Conservation (phyloP, 2,888 invertebrate genomes). For the Cartodere bifasciata region DNA sequence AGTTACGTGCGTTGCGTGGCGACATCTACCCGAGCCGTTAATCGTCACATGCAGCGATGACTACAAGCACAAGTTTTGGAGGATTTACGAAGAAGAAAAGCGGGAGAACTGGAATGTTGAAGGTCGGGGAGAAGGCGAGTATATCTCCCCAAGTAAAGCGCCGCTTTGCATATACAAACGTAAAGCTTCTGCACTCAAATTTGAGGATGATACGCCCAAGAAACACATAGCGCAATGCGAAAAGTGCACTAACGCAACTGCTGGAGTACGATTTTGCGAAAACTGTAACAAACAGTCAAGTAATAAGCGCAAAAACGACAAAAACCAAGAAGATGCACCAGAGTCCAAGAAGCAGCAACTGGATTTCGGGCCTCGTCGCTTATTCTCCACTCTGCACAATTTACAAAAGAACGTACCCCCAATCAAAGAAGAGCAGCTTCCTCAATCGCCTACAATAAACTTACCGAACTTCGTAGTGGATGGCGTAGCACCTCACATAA, state of each 20-base stretch:
- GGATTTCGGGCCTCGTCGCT: conserved; percentile 35
- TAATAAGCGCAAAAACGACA: conserved; percentile 18
- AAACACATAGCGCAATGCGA: conserved; percentile 18
- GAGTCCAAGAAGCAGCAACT: conserved; percentile 34
- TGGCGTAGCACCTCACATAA: conserved; percentile 65
- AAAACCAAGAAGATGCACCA: conserved; percentile 13
- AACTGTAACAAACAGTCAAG: conserved; percentile 27
- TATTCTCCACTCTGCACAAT: conserved; percentile 34
- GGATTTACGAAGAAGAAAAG: conserved; percentile 42
- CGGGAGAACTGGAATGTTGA: conserved; percentile 26
- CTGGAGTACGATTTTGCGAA: conserved; percentile 19
- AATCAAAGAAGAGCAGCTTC: conserved; percentile 12
- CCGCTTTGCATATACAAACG: conserved; percentile 14
- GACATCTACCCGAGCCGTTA: conserved; percentile 38
- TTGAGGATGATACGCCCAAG: conserved; percentile 13
- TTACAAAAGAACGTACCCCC: conserved; percentile 9
- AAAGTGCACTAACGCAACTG: conserved; percentile 11
- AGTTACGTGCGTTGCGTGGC: conserved; percentile 82
- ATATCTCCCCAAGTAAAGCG: conserved; percentile 7
- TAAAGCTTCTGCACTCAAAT: conserved; percentile 2
- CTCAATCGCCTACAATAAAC: conserved; percentile 51
- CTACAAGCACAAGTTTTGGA: conserved; percentile 65
- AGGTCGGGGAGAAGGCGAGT: conserved; percentile 24
- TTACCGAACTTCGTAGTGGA: conserved; percentile 65
- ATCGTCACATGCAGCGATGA: conserved; percentile 78